Percentiles rank a stretch among this genome's conserved stretches.
Evolutionary conservation across 1,140 invertebrate species (phyloP).

Genomic region (Formica exsecta): DNA sequence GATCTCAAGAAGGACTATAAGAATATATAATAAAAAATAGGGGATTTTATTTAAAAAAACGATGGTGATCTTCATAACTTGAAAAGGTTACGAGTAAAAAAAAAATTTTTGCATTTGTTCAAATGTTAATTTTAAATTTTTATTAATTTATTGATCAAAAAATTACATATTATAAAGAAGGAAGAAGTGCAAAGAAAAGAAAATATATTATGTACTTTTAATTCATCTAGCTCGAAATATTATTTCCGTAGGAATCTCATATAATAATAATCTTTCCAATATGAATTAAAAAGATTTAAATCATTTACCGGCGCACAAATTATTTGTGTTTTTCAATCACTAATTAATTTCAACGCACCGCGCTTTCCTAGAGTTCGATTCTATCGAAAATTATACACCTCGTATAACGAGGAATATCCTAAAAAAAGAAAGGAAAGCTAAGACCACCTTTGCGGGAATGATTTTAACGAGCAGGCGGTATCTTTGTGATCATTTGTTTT

Average conservation of each 20-base stretch:
- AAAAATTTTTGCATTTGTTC: too few species aligned
- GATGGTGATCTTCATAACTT: too few species aligned
- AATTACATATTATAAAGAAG: neutral
- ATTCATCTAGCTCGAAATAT: neutral
- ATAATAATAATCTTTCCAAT: neutral
- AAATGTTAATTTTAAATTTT: neutral
- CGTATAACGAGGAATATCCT: conserved; percentile 39
- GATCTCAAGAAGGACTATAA: too few species aligned
- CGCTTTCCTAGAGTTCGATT: conserved; percentile 26
- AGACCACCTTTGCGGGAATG: conserved; percentile 44
- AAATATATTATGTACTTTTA: neutral
- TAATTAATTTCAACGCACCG: conserved; percentile 22
- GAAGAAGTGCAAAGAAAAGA: neutral
- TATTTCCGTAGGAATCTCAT: conserved; percentile 8
- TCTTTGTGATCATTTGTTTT: conserved; percentile 67
- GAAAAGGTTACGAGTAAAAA: too few species aligned
- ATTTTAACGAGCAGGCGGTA: conserved; percentile 64
- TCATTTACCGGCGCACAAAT: neutral
- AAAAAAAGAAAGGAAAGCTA: conserved; percentile 22
- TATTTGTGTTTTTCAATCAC: conserved; percentile 12
- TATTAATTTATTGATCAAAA: neutral
- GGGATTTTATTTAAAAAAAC: too few species aligned
- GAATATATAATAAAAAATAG: too few species aligned
- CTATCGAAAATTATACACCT: conserved; percentile 45
- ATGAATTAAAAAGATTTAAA: neutral